These are phyloP conservation scores for Salminus brasiliensis DNA, from an alignment of 2,113 vertebrate genomes.

Conservation along the genomic window DNA sequence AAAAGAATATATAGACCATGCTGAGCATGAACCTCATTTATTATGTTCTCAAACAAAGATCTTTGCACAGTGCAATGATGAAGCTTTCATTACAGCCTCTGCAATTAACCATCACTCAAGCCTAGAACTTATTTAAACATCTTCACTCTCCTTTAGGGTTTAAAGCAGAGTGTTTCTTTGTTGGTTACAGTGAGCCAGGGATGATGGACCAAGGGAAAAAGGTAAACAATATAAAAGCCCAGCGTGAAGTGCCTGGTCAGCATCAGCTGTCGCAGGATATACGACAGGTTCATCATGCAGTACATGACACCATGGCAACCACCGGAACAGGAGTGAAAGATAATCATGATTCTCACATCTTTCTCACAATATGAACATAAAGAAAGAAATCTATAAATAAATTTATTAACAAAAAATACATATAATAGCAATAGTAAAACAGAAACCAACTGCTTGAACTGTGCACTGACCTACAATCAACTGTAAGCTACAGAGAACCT, in stretches of 20 bases:
- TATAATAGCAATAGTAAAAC: too few species aligned
- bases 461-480: too few species aligned
- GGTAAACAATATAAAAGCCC: conserved; percentile 34
- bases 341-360: conserved; percentile 6
- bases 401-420: too few species aligned
- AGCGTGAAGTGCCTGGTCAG: conserved; percentile 45
- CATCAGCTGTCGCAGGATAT: conserved; percentile 42
- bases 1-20: background rate
- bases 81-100: conserved; percentile 11
- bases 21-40: background rate
- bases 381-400: background rate
- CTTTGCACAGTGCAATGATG: conserved; percentile 22
- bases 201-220: background rate
- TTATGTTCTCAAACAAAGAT: background rate
- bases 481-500: too few species aligned
- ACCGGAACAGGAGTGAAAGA: background rate
- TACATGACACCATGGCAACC: conserved; percentile 18
- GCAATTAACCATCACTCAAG: conserved; percentile 1
- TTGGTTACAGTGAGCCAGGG: conserved; percentile 22
- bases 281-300: conserved; percentile 30
- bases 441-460: too few species aligned
- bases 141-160: background rate
- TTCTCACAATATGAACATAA: too few species aligned
- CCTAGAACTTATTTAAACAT: conserved; percentile 40
- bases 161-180: background rate